A percentile compares a stretch with the other conserved stretches of the same genome.
Conservation (phyloP, 2,113 vertebrate genomes). For the Blennius ocellaris region DNA sequence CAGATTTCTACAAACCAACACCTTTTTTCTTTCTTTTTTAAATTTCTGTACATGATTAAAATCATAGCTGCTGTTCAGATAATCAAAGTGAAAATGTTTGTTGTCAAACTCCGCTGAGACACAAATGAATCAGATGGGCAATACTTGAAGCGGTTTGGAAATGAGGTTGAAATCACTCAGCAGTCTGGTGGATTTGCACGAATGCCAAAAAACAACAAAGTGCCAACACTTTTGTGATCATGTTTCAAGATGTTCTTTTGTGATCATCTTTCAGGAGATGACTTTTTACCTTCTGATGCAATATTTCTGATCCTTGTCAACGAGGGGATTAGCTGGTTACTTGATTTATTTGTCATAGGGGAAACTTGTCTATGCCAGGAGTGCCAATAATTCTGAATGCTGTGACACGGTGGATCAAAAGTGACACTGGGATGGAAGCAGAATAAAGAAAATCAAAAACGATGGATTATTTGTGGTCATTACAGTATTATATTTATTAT, state of each 20-base stretch:
- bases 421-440: slow-evolving; percentile 41
- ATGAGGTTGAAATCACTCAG: neutral
- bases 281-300: slow-evolving; percentile 30
- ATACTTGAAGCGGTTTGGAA: slow-evolving; percentile 18
- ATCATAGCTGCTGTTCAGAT: slow-evolving; percentile 7
- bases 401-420: slow-evolving; percentile 45
- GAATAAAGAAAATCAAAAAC: slow-evolving; percentile 52
- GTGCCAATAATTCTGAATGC: slow-evolving; percentile 64
- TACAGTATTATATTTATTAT: neutral
- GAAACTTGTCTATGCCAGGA: slow-evolving; percentile 46
- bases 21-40: too few relatives aligned
- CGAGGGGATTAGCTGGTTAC: slow-evolving; percentile 36
- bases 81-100: neutral
- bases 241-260: neutral
- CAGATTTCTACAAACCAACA: neutral
- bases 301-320: slow-evolving; percentile 41
- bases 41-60: slow-evolving; percentile 2
- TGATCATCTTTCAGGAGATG: neutral
- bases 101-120: neutral
- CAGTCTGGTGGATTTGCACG: slow-evolving; percentile 21
- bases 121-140: neutral
- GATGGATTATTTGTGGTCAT: slow-evolving; percentile 32
- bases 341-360: slow-evolving; percentile 57
- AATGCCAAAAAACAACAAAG: slow-evolving; percentile 72
- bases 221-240: slow-evolving; percentile 68